Evolutionary conservation across 2,888 invertebrate species (phyloP).

Genomic region (Pelosia muscerda): DNA sequence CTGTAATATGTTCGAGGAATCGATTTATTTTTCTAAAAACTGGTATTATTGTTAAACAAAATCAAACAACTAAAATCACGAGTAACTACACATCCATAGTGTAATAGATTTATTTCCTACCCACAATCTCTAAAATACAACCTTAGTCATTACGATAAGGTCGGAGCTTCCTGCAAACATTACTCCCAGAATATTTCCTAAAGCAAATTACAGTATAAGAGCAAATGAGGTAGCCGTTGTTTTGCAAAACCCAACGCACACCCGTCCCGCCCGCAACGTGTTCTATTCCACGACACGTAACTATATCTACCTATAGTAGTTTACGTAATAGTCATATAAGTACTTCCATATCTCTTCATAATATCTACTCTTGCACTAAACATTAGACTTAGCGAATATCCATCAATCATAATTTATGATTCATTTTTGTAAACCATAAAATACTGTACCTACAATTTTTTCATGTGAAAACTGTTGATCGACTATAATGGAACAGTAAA

Average conservation of each 20-base stretch:
- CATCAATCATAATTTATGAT: constrained; percentile 27
- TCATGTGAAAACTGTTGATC: neutral
- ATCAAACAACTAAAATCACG: neutral
- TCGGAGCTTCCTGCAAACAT: neutral
- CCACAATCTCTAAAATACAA: neutral
- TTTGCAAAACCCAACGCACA: constrained; percentile 76
- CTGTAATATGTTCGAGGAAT: constrained; percentile 56
- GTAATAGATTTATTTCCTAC: neutral
- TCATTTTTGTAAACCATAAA: neutral
- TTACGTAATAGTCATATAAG: constrained; percentile 51
- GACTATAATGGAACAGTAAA: neutral
- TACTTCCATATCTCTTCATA: constrained; percentile 67
- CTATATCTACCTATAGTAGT: constrained; percentile 55
- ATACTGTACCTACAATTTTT: neutral
- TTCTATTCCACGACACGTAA: constrained; percentile 85
- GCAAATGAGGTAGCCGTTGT: constrained; percentile 55
- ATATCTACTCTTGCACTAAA: constrained; percentile 65
- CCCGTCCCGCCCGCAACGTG: constrained; percentile 84
- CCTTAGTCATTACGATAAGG: neutral
- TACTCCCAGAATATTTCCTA: constrained; percentile 19
- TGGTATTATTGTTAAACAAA: neutral
- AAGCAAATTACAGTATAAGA: constrained; percentile 48
- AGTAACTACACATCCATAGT: neutral
- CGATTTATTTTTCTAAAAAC: neutral
- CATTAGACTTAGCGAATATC: constrained; percentile 53